A percentile compares a stretch with the other conserved stretches of the same genome.
These are phyloP conservation scores for Charaxes varanes DNA, from an alignment of 1,140 invertebrate genomes.

Conservation along the genomic window DNA sequence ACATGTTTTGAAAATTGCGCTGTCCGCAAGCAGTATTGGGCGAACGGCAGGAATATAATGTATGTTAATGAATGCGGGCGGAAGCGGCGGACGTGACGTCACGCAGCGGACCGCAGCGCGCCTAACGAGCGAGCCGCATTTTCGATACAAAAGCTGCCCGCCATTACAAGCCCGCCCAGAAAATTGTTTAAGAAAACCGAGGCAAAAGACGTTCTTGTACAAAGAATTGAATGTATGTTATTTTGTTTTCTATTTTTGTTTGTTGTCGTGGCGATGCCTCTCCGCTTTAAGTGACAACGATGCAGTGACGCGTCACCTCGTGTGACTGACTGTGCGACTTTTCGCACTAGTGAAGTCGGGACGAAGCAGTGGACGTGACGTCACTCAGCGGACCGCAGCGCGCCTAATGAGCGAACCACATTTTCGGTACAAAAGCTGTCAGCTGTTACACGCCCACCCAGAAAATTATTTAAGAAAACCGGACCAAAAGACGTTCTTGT, in stretches of 20 bases:
- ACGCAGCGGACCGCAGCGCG: slow-evolving; percentile 65
- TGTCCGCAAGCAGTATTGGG: slow-evolving; percentile 50
- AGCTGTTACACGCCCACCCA: slow-evolving; percentile 21
- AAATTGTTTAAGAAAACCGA: too few relatives aligned
- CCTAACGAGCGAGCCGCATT: slow-evolving; percentile 68
- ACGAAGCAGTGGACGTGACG: slow-evolving; percentile 59
- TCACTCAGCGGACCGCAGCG: slow-evolving; percentile 67
- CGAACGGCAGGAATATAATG: slow-evolving; percentile 69
- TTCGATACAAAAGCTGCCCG: slow-evolving; percentile 52
- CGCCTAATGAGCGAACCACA: slow-evolving; percentile 66
- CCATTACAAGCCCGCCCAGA: too few relatives aligned
- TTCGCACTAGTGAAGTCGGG: slow-evolving; percentile 67
- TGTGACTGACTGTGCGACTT: too few relatives aligned
- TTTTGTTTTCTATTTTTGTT: too few relatives aligned
- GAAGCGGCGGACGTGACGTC: slow-evolving; percentile 62
- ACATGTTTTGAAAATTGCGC: slow-evolving; percentile 10
- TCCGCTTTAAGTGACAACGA: too few relatives aligned
- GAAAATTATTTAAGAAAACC: too few relatives aligned
- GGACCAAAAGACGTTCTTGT: too few relatives aligned
- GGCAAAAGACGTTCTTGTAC: too few relatives aligned
- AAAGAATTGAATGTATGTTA: too few relatives aligned
- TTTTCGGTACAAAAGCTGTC: slow-evolving; percentile 57
- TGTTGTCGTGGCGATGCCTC: too few relatives aligned
- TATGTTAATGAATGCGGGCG: slow-evolving; percentile 68
- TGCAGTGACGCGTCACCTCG: too few relatives aligned